Evolutionary conservation across 2,888 invertebrate species (phyloP).

Genomic region (Yponomeuta sedellus): DNA sequence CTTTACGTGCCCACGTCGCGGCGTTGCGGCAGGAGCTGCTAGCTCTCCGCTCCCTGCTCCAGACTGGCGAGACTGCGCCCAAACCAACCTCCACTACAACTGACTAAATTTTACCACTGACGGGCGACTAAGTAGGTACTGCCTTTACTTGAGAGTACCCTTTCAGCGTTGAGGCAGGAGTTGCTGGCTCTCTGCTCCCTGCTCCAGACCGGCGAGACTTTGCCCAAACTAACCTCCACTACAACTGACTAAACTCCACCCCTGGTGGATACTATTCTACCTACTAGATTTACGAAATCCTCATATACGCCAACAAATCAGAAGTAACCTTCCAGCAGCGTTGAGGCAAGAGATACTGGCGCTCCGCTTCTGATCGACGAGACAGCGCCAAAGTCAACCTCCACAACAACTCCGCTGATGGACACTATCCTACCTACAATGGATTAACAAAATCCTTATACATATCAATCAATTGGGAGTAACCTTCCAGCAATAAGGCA

Average conservation of each 20-base stretch:
- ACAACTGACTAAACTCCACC: too few species aligned
- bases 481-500: too few species aligned
- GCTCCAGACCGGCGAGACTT: constrained; percentile 51
- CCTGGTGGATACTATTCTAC: too few species aligned
- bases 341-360: constrained; percentile 87
- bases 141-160: too few species aligned
- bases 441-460: too few species aligned
- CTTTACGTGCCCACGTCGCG: constrained; percentile 87
- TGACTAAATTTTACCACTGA: background rate
- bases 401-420: constrained; percentile 39
- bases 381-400: constrained; percentile 41
- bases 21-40: constrained; percentile 88
- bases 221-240: too few species aligned
- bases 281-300: too few species aligned
- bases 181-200: constrained; percentile 72
- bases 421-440: too few species aligned
- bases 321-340: constrained; percentile 63
- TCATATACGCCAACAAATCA: too few species aligned
- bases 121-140: too few species aligned
- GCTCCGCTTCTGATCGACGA: constrained; percentile 72
- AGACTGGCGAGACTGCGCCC: constrained; percentile 46
- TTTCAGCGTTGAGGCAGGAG: too few species aligned
- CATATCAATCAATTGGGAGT: too few species aligned
- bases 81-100: constrained; percentile 55
- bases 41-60: constrained; percentile 80